Conservation (phyloP, 2,888 invertebrate genomes). For the Phanerotoma sp. region DNA sequence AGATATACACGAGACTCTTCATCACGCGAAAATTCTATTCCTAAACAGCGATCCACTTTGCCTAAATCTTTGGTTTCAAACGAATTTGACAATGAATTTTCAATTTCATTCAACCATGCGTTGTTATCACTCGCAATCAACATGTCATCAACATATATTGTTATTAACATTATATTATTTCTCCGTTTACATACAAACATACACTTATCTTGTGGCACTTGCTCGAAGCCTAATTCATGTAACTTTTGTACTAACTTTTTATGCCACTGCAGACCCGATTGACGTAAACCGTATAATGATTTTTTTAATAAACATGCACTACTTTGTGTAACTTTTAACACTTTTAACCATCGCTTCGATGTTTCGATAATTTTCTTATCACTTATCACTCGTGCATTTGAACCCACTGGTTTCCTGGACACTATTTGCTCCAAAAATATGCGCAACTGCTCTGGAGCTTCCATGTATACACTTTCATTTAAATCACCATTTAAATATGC, state of each 20-base stretch:
- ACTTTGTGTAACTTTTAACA: too few species aligned
- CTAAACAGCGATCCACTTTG: neutral
- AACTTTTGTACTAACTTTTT: slow-evolving; percentile 19
- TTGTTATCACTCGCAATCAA: neutral
- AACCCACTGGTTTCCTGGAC: too few species aligned
- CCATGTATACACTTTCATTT: slow-evolving; percentile 20
- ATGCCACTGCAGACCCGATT: slow-evolving; percentile 27
- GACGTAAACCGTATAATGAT: slow-evolving; percentile 22
- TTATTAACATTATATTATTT: neutral
- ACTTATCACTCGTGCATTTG: too few species aligned
- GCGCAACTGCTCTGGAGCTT: slow-evolving; percentile 15
- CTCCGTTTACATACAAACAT: neutral
- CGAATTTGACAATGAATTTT: neutral
- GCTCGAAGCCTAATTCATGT: slow-evolving; percentile 1
- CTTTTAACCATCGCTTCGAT: too few species aligned
- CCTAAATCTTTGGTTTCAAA: neutral
- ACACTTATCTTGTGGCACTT: slow-evolving; percentile 12
- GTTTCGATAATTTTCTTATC: too few species aligned
- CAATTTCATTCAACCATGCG: neutral
- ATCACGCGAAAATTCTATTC: neutral
- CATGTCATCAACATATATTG: neutral
- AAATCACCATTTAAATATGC: slow-evolving; percentile 25
- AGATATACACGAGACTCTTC: neutral
- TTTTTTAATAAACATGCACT: slow-evolving; percentile 26
- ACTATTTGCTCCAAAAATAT: neutral